Conservation (phyloP, 1,140 invertebrate species). For the Lethrus apterus region DNA sequence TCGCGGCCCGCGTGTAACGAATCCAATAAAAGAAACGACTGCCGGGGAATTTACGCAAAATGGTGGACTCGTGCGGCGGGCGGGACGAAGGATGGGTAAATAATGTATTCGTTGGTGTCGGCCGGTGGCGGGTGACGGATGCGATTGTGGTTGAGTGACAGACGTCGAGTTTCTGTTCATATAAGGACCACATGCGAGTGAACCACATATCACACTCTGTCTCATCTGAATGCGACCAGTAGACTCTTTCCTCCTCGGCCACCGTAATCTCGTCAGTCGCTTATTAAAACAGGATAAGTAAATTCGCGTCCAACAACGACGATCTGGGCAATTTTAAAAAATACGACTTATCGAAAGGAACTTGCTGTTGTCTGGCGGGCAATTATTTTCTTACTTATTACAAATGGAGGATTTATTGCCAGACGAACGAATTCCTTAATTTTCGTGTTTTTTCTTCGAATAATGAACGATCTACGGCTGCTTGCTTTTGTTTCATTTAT, state of each 20-base stretch:
- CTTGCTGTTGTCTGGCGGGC: not conserved
- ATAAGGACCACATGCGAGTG: constrained; percentile 13
- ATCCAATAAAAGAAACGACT: no score
- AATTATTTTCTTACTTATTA: constrained; percentile 1
- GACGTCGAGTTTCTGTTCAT: constrained; percentile 9
- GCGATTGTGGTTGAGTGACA: constrained; percentile 9
- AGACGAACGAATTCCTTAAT: no score
- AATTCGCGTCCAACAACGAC: not conserved
- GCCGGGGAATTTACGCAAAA: constrained; percentile 1
- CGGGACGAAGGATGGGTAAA: not conserved
- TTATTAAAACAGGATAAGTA: constrained; percentile 1
- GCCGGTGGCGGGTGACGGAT: constrained; percentile 13
- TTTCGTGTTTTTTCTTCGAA: no score
- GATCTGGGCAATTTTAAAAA: not conserved
- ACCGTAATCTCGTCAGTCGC: not conserved
- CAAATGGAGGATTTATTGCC: not conserved
- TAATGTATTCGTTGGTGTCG: constrained; percentile 13
- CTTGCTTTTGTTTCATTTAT: no score
- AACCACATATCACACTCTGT: not conserved
- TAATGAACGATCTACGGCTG: no score
- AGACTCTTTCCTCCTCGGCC: not conserved
- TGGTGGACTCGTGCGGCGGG: not conserved
- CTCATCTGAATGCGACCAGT: constrained; percentile 9
- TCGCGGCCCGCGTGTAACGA: no score
- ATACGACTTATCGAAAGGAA: not conserved